Evolutionary conservation across 2,888 invertebrate species (phyloP).

Genomic region (Nudaria mundana): DNA sequence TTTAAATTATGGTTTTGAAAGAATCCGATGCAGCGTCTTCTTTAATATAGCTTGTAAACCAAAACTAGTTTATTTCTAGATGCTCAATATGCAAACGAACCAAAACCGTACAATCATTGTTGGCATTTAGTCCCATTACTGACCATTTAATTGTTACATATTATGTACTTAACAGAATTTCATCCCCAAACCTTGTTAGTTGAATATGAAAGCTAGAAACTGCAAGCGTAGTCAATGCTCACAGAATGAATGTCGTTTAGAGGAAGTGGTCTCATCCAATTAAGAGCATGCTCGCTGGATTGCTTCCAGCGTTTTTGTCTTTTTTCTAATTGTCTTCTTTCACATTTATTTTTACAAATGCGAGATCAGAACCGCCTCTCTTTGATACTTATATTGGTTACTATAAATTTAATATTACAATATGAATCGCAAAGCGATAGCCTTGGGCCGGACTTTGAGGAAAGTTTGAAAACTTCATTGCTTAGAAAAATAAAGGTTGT

Average conservation of each 20-base stretch:
- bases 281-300: conserved; percentile 73
- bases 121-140: too few relatives aligned
- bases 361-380: conserved; percentile 42
- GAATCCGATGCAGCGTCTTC: too few relatives aligned
- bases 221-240: conserved; percentile 26
- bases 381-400: conserved; percentile 39
- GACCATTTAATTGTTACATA: too few relatives aligned
- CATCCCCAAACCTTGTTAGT: conserved; percentile 36
- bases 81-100: too few relatives aligned
- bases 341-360: conserved; percentile 55
- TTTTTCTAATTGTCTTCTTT: conserved; percentile 71
- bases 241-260: conserved; percentile 61
- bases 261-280: conserved; percentile 78
- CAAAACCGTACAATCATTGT: too few relatives aligned
- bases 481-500: too few relatives aligned
- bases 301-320: conserved; percentile 70
- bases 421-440: too few relatives aligned
- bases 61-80: too few relatives aligned
- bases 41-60: too few relatives aligned
- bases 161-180: conserved; percentile 15
- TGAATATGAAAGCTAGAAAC: conserved; percentile 44
- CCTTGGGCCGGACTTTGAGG: background rate
- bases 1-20: too few relatives aligned
- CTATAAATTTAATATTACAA: conserved; percentile 17
- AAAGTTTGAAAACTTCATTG: too few relatives aligned